These are phyloP conservation scores for Copidosoma floridanum DNA, from an alignment of 1,140 invertebrate genomes.

Conservation along the genomic window DNA sequence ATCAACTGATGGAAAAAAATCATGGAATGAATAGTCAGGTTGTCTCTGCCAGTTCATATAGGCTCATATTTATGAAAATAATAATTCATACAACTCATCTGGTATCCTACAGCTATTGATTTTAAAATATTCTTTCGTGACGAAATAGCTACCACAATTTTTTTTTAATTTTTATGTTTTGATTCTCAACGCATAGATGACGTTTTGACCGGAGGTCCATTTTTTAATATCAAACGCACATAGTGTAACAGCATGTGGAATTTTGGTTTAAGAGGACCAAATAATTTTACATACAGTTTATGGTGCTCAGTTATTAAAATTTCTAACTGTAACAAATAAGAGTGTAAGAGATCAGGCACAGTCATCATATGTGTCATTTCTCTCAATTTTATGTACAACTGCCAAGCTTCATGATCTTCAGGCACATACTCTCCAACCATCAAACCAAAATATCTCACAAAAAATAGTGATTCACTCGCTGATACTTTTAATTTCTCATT, in stretches of 20 bases:
- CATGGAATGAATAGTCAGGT: no score
- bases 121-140: background rate
- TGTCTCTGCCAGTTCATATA: background rate
- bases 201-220: background rate
- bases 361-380: background rate
- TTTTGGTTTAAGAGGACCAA: background rate
- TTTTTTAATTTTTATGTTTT: background rate
- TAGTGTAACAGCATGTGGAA: background rate
- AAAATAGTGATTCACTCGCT: background rate
- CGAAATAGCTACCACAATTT: background rate
- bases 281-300: no score
- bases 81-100: background rate
- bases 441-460: background rate
- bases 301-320: no score
- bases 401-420: background rate
- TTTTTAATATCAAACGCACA: background rate
- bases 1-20: no score
- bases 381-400: background rate
- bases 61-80: background rate
- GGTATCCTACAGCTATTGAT: background rate
- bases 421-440: background rate
- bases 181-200: no score
- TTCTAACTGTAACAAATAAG: no score
- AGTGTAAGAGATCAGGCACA: background rate
- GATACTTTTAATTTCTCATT: background rate